These are phyloP conservation scores for Cylas formicarius DNA, from an alignment of 1,140 invertebrate species.

Conservation along the genomic window DNA sequence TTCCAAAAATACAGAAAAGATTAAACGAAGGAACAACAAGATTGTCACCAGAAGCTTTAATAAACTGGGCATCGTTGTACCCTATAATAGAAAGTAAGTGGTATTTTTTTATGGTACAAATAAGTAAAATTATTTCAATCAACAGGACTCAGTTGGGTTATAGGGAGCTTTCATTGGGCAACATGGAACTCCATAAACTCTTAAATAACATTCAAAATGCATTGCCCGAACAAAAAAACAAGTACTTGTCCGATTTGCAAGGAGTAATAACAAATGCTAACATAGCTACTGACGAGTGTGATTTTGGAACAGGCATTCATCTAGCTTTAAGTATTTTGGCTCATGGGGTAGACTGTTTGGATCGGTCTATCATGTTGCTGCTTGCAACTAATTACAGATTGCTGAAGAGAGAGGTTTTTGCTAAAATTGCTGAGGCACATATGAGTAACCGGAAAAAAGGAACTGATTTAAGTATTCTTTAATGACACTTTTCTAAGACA, in stretches of 20 bases:
- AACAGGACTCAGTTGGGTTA: constrained; percentile 38
- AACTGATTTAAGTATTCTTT: constrained; percentile 34
- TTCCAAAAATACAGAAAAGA: constrained; percentile 50
- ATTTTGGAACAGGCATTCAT: constrained; percentile 88
- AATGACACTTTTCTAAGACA: constrained; percentile 7
- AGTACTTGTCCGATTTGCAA: constrained; percentile 58
- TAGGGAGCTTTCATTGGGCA: constrained; percentile 29
- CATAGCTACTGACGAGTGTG: constrained; percentile 89
- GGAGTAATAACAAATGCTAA: constrained; percentile 71
- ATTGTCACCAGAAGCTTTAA: constrained; percentile 77
- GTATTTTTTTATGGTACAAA: constrained; percentile 7
- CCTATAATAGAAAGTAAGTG: constrained; percentile 70
- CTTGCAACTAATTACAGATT: constrained; percentile 72
- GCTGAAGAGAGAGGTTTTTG: constrained; percentile 63
- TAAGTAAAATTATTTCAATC: constrained; percentile 7
- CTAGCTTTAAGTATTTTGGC: constrained; percentile 79
- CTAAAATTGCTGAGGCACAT: constrained; percentile 65
- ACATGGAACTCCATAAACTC: constrained; percentile 59
- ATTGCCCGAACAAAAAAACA: constrained; percentile 50
- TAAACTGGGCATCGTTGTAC: constrained; percentile 81
- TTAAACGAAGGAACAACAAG: constrained; percentile 58
- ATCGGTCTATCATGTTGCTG: constrained; percentile 56
- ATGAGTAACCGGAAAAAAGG: constrained; percentile 52
- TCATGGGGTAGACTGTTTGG: constrained; percentile 61
- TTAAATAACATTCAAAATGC: constrained; percentile 59